These are phyloP conservation scores for Apamea sordens DNA, from an alignment of 2,888 invertebrate species.

Conservation along the genomic window DNA sequence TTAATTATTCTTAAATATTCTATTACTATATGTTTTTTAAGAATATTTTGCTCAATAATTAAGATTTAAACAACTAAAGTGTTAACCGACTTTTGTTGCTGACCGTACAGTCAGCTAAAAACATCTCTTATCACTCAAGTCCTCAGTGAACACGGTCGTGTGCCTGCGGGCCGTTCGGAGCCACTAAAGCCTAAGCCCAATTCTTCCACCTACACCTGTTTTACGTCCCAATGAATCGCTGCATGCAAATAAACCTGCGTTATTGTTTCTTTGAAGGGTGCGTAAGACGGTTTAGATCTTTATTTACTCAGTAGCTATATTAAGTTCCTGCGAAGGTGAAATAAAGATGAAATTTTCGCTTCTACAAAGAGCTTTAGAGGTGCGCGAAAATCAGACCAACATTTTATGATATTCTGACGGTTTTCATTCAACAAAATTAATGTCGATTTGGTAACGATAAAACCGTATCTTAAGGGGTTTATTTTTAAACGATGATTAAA, in stretches of 20 bases:
- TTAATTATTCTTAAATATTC: no score
- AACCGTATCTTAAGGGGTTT: not conserved
- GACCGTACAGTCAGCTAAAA: no score
- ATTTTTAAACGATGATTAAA: not conserved
- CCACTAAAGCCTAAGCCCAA: constrained; percentile 78
- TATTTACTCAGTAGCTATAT: constrained; percentile 69
- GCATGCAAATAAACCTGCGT: constrained; percentile 83
- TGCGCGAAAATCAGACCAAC: constrained; percentile 11
- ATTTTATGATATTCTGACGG: constrained; percentile 9
- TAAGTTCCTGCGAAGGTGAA: constrained; percentile 57
- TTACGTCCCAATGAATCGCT: constrained; percentile 85
- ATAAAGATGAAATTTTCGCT: constrained; percentile 55
- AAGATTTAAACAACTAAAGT: no score
- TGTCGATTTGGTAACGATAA: constrained; percentile 5
- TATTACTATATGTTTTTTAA: no score
- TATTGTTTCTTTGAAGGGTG: constrained; percentile 82
- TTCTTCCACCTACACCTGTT: constrained; percentile 83
- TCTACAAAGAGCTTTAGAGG: constrained; percentile 26
- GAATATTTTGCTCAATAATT: no score
- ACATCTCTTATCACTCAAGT: constrained; percentile 16
- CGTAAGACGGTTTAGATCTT: constrained; percentile 73
- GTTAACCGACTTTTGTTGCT: no score
- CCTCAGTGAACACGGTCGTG: constrained; percentile 72
- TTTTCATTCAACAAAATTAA: not conserved
- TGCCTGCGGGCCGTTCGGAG: constrained; percentile 63